Evolutionary conservation across 2,797 vertebrate genomes (phyloP), one percentile per base, ranked within the genome.

Genomic region (Betta splendens): DNA sequence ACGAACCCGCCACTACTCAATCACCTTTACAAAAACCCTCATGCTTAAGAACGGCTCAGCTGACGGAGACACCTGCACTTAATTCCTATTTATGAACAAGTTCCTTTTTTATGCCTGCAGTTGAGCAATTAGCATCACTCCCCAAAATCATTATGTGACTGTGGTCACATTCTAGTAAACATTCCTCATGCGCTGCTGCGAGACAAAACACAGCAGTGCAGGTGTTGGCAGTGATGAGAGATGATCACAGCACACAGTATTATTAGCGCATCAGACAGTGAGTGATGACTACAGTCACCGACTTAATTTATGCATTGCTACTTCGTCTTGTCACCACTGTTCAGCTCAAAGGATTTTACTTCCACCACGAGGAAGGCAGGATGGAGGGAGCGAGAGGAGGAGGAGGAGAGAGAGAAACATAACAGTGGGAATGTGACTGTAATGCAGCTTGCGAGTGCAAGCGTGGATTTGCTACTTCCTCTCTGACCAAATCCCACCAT

Each of bases 401-500:
- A 20, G 16, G 13, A 25, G 39, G 56, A 20, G 21, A n/a, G 29
- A 5, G 40, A 7, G 64, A 60, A 60, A 83, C 79, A 80, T 75
- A 86, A 80, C 77, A 75, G 64, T 86, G 77, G 63, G 84, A 88
- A 88, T 85, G 85, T 85, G 83, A 88, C 85, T 87, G 87, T 89
- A 87, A 90, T 91, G 86, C 89, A 80, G 77, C 83, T 76, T 57
- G 72, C 77, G 17, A 87, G 80, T 72, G 86, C 80, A 80, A 81
- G 86, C 79, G 78, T 84, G 86, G 89, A 89, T 92, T 91, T 91
- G 89, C 87, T 78, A 86, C 89, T 92, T 90, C 74, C 91, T 87
- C 88, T 81, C 86, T 60, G 83, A 89, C 89, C 90, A 92, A 93
- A 92, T 92, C 91, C 91, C 87, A 90, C 90, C 89, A 93, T 92